Percentiles rank a stretch among this genome's conserved stretches.
Evolutionary conservation across 2,113 vertebrate genomes (phyloP).

Genomic region (Malurus elegans): DNA sequence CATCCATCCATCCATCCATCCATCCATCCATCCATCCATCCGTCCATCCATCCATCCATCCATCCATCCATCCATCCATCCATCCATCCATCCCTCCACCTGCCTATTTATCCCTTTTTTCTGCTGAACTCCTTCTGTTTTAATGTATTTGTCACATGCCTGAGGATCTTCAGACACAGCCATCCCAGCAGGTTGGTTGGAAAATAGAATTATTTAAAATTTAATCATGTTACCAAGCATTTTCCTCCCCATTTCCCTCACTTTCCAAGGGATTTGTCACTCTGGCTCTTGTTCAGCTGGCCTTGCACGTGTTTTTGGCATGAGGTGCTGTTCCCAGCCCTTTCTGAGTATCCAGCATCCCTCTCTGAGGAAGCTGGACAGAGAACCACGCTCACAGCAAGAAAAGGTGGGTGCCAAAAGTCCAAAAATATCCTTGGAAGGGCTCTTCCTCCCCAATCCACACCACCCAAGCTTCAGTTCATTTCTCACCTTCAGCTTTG

Average conservation of each 20-base stretch:
- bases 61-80: too few relatives aligned
- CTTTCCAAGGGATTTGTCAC: background rate
- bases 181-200: background rate
- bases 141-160: background rate
- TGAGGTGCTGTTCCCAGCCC: background rate
- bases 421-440: background rate
- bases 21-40: background rate
- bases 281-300: background rate
- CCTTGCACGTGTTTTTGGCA: background rate
- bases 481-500: background rate
- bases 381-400: background rate
- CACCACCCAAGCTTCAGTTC: background rate
- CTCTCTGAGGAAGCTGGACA: background rate
- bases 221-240: background rate
- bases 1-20: background rate
- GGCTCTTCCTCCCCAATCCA: background rate
- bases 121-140: background rate
- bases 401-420: background rate
- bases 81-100: background rate
- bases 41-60: too few relatives aligned
- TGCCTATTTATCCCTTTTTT: background rate
- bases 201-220: background rate
- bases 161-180: background rate
- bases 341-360: background rate
- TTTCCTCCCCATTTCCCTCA: background rate